Percentiles rank a stretch among this genome's conserved stretches.
Evolutionary conservation across 35 echinoderm and acorn worm species (phyloP).

Genomic region (Apostichopus parvimensis): DNA sequence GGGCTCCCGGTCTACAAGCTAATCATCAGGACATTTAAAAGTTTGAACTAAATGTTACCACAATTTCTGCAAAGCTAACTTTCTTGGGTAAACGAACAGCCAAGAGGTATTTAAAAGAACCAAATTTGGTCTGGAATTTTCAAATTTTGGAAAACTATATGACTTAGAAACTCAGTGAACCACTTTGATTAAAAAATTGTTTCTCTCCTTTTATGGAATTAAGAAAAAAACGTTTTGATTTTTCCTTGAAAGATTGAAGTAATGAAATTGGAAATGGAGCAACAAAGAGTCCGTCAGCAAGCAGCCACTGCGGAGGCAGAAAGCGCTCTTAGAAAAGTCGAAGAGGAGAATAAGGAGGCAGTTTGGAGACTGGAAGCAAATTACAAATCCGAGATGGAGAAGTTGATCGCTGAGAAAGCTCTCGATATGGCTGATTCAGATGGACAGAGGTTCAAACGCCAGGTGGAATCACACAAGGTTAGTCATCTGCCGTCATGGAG

Average conservation of each 20-base stretch:
- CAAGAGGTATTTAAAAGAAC: too few relatives aligned
- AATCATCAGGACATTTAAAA: too few relatives aligned
- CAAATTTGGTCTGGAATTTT: too few relatives aligned
- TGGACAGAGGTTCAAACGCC: slow-evolving; percentile 57
- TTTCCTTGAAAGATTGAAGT: slow-evolving; percentile 56
- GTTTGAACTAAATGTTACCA: too few relatives aligned
- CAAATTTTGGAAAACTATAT: too few relatives aligned
- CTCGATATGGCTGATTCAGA: slow-evolving; percentile 58
- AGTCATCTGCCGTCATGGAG: too few relatives aligned
- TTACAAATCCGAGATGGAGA: slow-evolving; percentile 79
- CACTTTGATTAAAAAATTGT: too few relatives aligned
- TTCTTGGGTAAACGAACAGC: too few relatives aligned
- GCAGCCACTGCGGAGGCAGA: slow-evolving; percentile 79
- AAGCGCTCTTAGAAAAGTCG: slow-evolving; percentile 56
- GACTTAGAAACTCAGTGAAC: too few relatives aligned
- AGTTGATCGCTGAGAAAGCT: slow-evolving; percentile 65
- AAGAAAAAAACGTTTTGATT: neutral
- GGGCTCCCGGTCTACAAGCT: too few relatives aligned
- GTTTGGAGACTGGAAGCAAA: slow-evolving; percentile 27
- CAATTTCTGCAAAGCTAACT: too few relatives aligned
- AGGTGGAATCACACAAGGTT: slow-evolving; percentile 86
- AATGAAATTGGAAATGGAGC: slow-evolving; percentile 81
- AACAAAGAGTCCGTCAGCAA: slow-evolving; percentile 73
- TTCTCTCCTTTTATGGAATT: too few relatives aligned
- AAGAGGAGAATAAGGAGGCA: slow-evolving; percentile 71